Percentiles rank a stretch among this genome's conserved stretches.
phyloP scores from a whole-genome alignment of 2,888 invertebrate genomes.

The Hemaris fuciformis region DNA sequence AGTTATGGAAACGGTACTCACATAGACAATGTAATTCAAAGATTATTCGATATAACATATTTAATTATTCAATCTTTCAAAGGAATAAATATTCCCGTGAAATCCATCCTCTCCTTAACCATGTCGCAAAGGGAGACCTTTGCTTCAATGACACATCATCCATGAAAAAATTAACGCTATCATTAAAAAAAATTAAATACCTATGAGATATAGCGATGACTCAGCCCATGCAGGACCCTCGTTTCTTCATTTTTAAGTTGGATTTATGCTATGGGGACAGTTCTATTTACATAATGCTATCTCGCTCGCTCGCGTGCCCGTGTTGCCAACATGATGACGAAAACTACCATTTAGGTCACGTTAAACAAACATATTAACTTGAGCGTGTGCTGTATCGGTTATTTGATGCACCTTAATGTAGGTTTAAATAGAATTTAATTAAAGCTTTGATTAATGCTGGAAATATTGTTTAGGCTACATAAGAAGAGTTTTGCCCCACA shows the following conservation, averaged over 20 bases:
- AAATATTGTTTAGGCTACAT: background rate
- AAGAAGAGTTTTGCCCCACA: background rate
- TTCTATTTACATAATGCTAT: conserved; percentile 76
- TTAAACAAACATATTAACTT: background rate
- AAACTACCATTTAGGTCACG: background rate
- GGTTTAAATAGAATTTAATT: background rate
- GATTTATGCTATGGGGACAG: conserved; percentile 76
- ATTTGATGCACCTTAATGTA: background rate
- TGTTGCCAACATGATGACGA: conserved; percentile 44
- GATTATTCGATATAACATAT: too few species aligned
- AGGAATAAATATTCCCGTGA: background rate
- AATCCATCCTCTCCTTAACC: conserved; percentile 18
- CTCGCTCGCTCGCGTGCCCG: conserved; percentile 64
- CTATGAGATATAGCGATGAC: conserved; percentile 81
- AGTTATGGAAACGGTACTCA: too few species aligned
- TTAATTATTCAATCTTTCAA: background rate
- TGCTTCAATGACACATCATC: conserved; percentile 68
- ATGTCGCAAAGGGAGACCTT: conserved; percentile 53
- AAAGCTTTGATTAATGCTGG: background rate
- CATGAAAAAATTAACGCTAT: conserved; percentile 69
- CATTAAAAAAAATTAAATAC: conserved; percentile 76
- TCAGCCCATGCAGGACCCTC: conserved; percentile 59
- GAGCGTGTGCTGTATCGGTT: background rate
- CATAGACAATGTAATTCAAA: too few species aligned
- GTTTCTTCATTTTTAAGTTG: conserved; percentile 54